Conservation (phyloP, 2,113 vertebrate species). For the Chionodraco myersi region DNA sequence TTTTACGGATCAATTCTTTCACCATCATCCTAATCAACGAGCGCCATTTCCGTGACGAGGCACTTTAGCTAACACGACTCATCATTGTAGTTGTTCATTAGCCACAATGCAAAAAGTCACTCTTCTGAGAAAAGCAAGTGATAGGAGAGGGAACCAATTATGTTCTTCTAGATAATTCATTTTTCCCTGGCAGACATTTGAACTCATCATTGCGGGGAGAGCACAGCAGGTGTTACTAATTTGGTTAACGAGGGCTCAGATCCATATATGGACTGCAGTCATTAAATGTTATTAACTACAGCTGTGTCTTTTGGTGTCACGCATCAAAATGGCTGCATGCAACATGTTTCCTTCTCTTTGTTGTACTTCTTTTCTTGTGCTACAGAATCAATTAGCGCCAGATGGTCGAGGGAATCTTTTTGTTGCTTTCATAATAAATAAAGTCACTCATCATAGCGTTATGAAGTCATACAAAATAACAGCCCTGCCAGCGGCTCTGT, state of each 20-base stretch:
- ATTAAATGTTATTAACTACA: not conserved
- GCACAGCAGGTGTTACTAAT: not conserved
- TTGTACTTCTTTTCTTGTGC: not conserved
- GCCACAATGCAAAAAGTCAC: not conserved
- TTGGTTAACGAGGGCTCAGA: constrained; percentile 8
- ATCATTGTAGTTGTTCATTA: not conserved
- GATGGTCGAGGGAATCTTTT: not conserved
- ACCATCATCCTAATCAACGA: constrained; percentile 22
- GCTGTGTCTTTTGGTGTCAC: not conserved
- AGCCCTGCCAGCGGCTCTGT: not conserved
- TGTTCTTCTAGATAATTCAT: not conserved
- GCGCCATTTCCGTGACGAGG: not conserved
- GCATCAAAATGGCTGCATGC: not conserved
- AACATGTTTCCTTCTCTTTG: not conserved
- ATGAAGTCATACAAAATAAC: not conserved
- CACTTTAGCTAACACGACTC: not conserved
- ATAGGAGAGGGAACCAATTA: not conserved
- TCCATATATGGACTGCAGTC: not conserved
- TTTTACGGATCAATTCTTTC: not conserved
- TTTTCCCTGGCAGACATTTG: not conserved
- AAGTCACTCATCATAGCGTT: not conserved
- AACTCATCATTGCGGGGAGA: not conserved
- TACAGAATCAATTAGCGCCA: not conserved
- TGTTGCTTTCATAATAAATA: not conserved
- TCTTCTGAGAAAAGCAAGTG: too few species aligned